A percentile compares a stretch with the other conserved stretches of the same genome.
Conservation (phyloP, 2,113 vertebrate genomes). For the Syngnathoides biaculeatus region DNA sequence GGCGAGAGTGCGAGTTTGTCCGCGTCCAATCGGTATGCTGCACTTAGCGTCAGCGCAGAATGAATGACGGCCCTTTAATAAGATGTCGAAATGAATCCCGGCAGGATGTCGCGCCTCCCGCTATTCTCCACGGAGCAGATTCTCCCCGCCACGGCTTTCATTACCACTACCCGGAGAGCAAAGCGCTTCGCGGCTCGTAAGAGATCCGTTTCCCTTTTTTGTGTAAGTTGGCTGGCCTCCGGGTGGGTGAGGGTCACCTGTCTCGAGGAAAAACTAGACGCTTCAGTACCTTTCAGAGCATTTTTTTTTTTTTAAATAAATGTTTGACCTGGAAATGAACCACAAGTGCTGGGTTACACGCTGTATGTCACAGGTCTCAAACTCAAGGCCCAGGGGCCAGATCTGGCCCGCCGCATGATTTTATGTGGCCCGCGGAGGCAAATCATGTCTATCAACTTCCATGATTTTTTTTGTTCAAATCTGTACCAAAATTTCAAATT, state of each 20-base stretch:
- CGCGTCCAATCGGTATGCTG: conserved; percentile 25
- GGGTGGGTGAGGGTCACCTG: conserved; percentile 46
- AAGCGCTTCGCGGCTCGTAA: conserved; percentile 44
- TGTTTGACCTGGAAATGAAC: conserved; percentile 41
- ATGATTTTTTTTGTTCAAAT: too few species aligned
- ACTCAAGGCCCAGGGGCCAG: too few species aligned
- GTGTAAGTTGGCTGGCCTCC: conserved; percentile 12
- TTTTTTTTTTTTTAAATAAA: too few species aligned
- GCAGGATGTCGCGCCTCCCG: conserved; percentile 32
- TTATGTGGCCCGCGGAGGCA: too few species aligned
- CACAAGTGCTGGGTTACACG: conserved; percentile 43
- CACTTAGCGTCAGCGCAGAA: conserved; percentile 20
- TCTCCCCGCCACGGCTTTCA: conserved; percentile 38
- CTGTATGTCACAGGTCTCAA: too few species aligned
- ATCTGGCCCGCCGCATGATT: too few species aligned
- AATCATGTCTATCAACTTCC: too few species aligned
- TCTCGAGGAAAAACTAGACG: conserved; percentile 45
- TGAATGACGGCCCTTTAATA: conserved; percentile 51
- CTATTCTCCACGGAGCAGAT: conserved; percentile 47
- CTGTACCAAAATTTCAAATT: too few species aligned
- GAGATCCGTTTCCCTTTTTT: conserved; percentile 30
- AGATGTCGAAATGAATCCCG: conserved; percentile 51
- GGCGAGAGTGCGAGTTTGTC: conserved; percentile 16
- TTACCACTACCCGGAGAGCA: conserved; percentile 47
- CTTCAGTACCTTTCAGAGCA: conserved; percentile 33